A percentile compares a stretch with the other conserved stretches of the same genome.
Evolutionary conservation across 2,797 vertebrate genomes (phyloP).

Genomic region (Alectoris magna): DNA sequence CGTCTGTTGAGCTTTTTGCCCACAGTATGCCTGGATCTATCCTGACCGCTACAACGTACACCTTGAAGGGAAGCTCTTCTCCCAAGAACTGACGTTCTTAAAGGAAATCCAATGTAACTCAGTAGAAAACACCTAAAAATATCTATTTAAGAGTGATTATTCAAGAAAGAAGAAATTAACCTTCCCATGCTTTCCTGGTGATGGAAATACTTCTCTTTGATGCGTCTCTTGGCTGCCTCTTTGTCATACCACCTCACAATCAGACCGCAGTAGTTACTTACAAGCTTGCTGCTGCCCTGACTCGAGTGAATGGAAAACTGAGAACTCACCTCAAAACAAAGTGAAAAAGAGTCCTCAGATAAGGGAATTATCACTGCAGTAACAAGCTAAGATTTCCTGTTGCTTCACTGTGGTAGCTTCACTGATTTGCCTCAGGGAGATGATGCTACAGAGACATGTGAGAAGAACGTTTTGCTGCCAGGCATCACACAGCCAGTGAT

Average conservation of each 20-base stretch:
- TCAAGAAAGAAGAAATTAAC: not conserved
- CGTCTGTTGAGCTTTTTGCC: not conserved
- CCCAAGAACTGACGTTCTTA: not conserved
- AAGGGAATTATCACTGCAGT: not conserved
- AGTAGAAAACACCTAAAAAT: not conserved
- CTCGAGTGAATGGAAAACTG: not conserved
- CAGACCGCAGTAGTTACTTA: not conserved
- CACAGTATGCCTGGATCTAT: not conserved
- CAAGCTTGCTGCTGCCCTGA: not conserved
- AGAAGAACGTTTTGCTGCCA: not conserved
- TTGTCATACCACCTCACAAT: not conserved
- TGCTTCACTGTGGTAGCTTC: not conserved
- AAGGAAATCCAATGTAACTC: not conserved
- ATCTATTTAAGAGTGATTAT: not conserved
- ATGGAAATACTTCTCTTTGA: not conserved
- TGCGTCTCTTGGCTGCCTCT: not conserved
- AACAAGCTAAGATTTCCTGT: not conserved
- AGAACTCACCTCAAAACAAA: not conserved
- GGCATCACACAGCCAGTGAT: too few species aligned
- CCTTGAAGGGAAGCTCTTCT: not conserved
- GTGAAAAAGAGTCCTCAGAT: not conserved
- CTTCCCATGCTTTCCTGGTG: not conserved
- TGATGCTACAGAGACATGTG: not conserved
- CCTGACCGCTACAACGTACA: not conserved
- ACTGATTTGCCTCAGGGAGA: not conserved